Percentiles rank a stretch among this genome's conserved stretches.
Conservation (phyloP, 1,140 invertebrate genomes). For the Drosophila biarmipes region DNA sequence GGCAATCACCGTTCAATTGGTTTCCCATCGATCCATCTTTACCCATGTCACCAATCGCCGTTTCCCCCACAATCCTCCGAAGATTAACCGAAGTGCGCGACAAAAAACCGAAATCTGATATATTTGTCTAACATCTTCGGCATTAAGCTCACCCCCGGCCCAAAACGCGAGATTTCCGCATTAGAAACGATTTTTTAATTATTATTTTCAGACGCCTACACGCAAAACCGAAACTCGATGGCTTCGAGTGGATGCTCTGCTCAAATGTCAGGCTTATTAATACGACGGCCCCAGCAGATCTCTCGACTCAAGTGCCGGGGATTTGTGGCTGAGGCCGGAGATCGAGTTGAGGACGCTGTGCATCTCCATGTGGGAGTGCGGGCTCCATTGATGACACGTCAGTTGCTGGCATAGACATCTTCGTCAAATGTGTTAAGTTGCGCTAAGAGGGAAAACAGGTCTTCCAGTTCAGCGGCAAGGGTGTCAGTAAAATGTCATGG, state of each 20-base stretch:
- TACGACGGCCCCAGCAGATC: conserved; percentile 45
- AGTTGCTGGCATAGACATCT: conserved; percentile 77
- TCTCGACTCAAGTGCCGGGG: conserved; percentile 14
- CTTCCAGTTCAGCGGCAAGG: conserved; percentile 47
- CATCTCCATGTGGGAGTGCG: conserved; percentile 73
- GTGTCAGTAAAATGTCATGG: conserved; percentile 81
- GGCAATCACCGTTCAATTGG: conserved; percentile 15
- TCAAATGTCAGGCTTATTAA: conserved; percentile 81
- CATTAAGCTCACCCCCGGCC: conserved; percentile 58
- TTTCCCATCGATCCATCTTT: conserved; percentile 43
- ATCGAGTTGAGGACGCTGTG: conserved; percentile 42
- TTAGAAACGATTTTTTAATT: conserved; percentile 78
- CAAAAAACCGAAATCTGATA: conserved; percentile 73
- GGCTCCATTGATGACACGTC: conserved; percentile 80
- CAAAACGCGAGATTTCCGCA: conserved; percentile 71
- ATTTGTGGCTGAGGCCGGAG: conserved; percentile 40
- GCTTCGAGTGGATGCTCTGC: conserved; percentile 52
- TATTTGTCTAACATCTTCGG: conserved; percentile 79
- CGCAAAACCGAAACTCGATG: conserved; percentile 32
- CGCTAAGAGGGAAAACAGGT: conserved; percentile 67
- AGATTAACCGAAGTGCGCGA: conserved; percentile 37
- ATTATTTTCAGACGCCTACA: conserved; percentile 78
- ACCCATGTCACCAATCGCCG: conserved; percentile 37
- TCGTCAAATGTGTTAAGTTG: conserved; percentile 79
- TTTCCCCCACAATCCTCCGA: conserved; percentile 11